Evolutionary conservation across 2,113 vertebrate genomes (phyloP).

Genomic region (Myotis brandtii): DNA sequence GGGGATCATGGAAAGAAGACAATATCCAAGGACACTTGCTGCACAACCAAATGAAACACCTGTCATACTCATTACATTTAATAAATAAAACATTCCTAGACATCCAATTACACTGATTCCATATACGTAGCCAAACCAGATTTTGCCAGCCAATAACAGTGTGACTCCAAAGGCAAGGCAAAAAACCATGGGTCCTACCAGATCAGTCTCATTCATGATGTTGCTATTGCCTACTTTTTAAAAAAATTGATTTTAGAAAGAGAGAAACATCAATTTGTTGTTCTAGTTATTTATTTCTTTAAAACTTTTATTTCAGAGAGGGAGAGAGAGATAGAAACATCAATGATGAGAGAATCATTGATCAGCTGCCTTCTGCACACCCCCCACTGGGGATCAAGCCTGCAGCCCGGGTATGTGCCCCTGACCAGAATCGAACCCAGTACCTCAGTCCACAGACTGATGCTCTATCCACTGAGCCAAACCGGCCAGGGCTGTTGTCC

Average conservation of each 20-base stretch:
- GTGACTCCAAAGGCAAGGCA: neutral
- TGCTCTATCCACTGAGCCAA: neutral
- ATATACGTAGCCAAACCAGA: neutral
- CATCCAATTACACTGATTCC: neutral
- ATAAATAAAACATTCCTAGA: constrained; percentile 84
- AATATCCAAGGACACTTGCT: constrained; percentile 96
- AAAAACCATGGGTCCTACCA: constrained; percentile 96
- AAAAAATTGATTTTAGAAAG: neutral
- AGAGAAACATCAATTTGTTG: neutral
- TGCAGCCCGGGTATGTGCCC: neutral
- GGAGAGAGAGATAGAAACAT: too few relatives aligned
- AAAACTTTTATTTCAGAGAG: too few relatives aligned
- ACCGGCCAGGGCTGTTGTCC: too few relatives aligned
- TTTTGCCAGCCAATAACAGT: neutral
- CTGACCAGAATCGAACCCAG: neutral
- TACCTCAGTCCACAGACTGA: neutral
- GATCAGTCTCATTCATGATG: constrained; percentile 98
- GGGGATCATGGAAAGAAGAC: constrained; percentile 97
- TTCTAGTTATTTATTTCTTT: neutral
- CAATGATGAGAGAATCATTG: too few relatives aligned
- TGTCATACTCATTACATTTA: constrained; percentile 97
- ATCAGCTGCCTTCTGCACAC: too few relatives aligned
- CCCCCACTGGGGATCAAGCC: too few relatives aligned
- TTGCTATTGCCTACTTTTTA: constrained; percentile 89
- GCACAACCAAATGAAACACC: constrained; percentile 97